Conservation (phyloP, 2,797 vertebrate species). For the Karalla daura region DNA sequence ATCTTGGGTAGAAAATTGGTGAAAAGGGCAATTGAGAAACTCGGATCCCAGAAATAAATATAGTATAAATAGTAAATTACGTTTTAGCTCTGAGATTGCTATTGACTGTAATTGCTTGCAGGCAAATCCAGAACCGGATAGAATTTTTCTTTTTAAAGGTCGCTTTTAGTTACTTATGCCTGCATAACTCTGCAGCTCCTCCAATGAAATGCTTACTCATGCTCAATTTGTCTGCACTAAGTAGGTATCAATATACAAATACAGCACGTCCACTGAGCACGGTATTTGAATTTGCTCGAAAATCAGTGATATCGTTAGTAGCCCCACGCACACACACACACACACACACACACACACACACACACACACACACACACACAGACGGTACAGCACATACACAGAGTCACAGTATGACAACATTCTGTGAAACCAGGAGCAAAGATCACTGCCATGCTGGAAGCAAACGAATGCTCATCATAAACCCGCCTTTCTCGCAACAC, state of each 20-base stretch:
- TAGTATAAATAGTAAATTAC: too few species aligned
- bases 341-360: constrained; percentile 5
- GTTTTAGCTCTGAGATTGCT: not conserved
- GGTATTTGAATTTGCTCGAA: not conserved
- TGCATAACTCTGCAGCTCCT: not conserved
- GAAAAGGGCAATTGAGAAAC: too few species aligned
- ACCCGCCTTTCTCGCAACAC: constrained; percentile 28
- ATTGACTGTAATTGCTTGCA: not conserved
- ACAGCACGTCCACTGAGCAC: not conserved
- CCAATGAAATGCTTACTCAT: constrained; percentile 18
- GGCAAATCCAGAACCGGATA: not conserved
- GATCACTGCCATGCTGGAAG: constrained; percentile 79
- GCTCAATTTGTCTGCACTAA: constrained; percentile 3
- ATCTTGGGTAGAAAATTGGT: not conserved
- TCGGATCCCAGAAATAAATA: too few species aligned
- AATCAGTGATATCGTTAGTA: constrained; percentile 14
- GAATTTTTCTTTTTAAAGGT: not conserved
- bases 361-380: constrained; percentile 14
- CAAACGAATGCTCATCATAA: constrained; percentile 49
- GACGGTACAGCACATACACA: too few species aligned
- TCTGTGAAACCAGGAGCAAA: constrained; percentile 69
- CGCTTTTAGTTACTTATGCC: not conserved
- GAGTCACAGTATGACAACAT: constrained; percentile 5
- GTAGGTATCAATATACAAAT: not conserved
- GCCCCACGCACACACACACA: constrained; percentile 31